These are phyloP conservation scores for Drosophila cracens DNA, from an alignment of 2,888 invertebrate species.

Conservation along the genomic window DNA sequence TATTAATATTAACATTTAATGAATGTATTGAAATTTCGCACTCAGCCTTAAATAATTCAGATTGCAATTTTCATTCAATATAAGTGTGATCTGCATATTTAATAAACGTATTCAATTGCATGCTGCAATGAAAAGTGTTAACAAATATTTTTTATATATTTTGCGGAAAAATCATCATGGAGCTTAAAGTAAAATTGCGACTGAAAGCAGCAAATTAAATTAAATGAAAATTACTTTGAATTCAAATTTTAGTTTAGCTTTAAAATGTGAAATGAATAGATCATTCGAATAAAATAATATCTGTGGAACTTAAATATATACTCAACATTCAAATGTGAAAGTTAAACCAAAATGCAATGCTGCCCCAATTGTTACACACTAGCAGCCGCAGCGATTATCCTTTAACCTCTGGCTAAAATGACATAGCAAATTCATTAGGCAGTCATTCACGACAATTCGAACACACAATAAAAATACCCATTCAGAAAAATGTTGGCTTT, in stretches of 20 bases:
- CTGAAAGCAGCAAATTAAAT: background rate
- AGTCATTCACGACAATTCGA: slow-evolving; percentile 17
- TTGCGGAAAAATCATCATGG: too few relatives aligned
- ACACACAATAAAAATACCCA: background rate
- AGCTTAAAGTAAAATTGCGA: background rate
- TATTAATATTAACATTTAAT: background rate
- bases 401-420: slow-evolving; percentile 6
- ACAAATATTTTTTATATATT: background rate
- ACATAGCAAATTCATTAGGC: slow-evolving; percentile 30
- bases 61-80: background rate
- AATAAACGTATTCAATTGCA: background rate
- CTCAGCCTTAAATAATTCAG: background rate
- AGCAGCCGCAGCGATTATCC: slow-evolving; percentile 1
- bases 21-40: background rate
- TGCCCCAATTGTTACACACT: background rate
- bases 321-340: background rate
- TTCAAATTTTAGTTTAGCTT: background rate
- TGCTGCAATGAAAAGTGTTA: background rate
- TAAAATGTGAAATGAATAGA: background rate
- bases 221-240: background rate
- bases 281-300: background rate
- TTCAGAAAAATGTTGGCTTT: slow-evolving; percentile 11
- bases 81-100: background rate
- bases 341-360: background rate
- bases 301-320: background rate